A percentile compares a stretch with the other conserved stretches of the same genome.
phyloP scores from a whole-genome alignment of 2,113 vertebrate genomes.

The Camelus dromedarius region DNA sequence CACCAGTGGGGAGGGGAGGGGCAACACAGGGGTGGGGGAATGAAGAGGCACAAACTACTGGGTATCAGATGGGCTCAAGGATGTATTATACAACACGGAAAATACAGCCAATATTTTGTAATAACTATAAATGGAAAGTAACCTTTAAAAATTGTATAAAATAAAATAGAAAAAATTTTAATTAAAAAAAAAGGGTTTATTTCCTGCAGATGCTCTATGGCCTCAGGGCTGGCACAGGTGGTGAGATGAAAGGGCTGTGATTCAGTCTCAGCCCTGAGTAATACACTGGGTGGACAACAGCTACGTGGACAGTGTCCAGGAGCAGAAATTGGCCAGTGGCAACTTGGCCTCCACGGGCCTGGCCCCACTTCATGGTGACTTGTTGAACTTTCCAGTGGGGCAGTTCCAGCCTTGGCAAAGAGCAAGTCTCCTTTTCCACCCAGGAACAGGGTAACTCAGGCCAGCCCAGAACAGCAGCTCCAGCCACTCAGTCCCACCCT shows the following conservation, averaged over 20 bases:
- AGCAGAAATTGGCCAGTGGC: not conserved
- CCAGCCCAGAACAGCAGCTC: constrained; percentile 14
- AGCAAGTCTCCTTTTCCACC: constrained; percentile 61
- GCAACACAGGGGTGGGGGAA: too few relatives aligned
- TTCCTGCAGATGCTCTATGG: not conserved
- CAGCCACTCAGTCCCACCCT: not conserved
- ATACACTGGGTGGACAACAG: not conserved
- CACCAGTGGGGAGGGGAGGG: too few relatives aligned
- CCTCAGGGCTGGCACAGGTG: not conserved
- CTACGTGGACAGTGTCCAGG: not conserved
- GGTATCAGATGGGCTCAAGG: too few relatives aligned
- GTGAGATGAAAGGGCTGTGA: not conserved
- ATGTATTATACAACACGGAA: too few relatives aligned
- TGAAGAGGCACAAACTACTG: too few relatives aligned
- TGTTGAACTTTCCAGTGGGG: constrained; percentile 59
- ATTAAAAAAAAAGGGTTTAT: not conserved
- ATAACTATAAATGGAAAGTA: too few relatives aligned
- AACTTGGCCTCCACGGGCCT: not conserved
- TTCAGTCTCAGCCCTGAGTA: not conserved
- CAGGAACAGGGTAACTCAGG: constrained; percentile 71
- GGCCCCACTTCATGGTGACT: not conserved
- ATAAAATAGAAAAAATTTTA: too few relatives aligned
- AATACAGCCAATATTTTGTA: too few relatives aligned
- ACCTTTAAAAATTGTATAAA: too few relatives aligned
- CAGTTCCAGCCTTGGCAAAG: constrained; percentile 44